These are phyloP conservation scores for Alcedo quadribrachys DNA, from an alignment of 2,797 vertebrate species.

Conservation along the genomic window DNA sequence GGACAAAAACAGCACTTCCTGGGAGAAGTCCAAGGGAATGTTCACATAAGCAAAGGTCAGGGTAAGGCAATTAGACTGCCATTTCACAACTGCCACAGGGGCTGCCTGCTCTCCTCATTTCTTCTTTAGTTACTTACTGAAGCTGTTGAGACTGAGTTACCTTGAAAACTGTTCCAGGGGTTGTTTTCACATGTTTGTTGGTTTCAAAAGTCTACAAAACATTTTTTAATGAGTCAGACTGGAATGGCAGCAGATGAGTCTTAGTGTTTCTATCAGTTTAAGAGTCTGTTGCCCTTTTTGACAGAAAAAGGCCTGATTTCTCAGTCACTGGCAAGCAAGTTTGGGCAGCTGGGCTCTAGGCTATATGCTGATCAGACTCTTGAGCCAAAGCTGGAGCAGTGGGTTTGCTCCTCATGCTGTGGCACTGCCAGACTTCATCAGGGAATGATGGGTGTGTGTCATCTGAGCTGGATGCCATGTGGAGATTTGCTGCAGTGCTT, in stretches of 20 bases:
- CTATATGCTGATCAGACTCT: neutral
- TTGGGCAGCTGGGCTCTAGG: neutral
- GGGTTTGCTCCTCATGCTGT: neutral
- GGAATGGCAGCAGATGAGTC: neutral
- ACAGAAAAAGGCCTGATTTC: accelerated
- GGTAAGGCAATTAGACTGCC: neutral
- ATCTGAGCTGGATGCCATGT: neutral
- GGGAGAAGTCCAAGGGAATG: neutral
- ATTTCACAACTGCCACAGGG: neutral
- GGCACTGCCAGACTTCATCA: neutral
- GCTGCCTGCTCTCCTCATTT: neutral
- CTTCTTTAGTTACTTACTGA: neutral
- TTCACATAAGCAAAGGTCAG: neutral
- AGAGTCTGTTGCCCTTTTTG: neutral
- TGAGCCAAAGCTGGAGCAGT: neutral
- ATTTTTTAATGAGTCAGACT: accelerated
- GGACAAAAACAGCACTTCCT: neutral
- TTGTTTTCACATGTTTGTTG: neutral
- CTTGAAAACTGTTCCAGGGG: neutral
- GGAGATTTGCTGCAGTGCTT: neutral
- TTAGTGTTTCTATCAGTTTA: neutral
- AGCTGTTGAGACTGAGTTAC: neutral
- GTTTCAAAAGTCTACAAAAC: neutral
- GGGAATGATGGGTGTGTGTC: neutral
- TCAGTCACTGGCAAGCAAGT: neutral